Conservation (phyloP, 2,113 vertebrate species). For the Charadrius vociferus region DNA sequence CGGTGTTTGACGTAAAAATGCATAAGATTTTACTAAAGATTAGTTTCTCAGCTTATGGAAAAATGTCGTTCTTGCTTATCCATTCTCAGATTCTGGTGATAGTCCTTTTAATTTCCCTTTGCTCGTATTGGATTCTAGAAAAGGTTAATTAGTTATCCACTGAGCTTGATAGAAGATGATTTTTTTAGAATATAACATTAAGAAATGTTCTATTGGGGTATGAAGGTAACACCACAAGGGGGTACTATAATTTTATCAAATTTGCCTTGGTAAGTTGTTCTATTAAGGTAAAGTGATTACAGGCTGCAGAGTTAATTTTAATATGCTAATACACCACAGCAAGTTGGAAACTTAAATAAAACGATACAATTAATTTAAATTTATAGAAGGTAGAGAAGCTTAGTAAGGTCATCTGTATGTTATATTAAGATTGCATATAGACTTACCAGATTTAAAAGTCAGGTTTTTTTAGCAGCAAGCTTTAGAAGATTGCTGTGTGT, state of each 20-base stretch:
- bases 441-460: slow-evolving; percentile 39
- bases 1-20: not conserved
- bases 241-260: slow-evolving; percentile 77
- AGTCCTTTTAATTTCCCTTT: slow-evolving; percentile 54
- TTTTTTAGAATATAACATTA: slow-evolving; percentile 55
- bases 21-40: not conserved
- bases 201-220: slow-evolving; percentile 66
- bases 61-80: slow-evolving; percentile 1
- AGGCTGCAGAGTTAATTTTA: slow-evolving; percentile 78
- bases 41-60: not conserved
- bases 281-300: slow-evolving; percentile 77
- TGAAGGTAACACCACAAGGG: slow-evolving; percentile 76
- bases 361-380: slow-evolving; percentile 75
- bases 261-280: slow-evolving; percentile 72
- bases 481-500: not conserved
- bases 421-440: slow-evolving; percentile 41
- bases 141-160: slow-evolving; percentile 73
- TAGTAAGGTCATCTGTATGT: slow-evolving; percentile 73
- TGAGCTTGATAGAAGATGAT: slow-evolving; percentile 55
- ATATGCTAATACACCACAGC: slow-evolving; percentile 75
- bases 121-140: slow-evolving; percentile 66
- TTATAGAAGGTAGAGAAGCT: slow-evolving; percentile 66
- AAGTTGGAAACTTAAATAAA: slow-evolving; percentile 76
- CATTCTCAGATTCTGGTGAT: not conserved
- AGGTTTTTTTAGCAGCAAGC: slow-evolving; percentile 47